Percentiles rank a stretch among this genome's conserved stretches.
Evolutionary conservation across 2,797 vertebrate species (phyloP).

Genomic region (Halcyon leucocephala): DNA sequence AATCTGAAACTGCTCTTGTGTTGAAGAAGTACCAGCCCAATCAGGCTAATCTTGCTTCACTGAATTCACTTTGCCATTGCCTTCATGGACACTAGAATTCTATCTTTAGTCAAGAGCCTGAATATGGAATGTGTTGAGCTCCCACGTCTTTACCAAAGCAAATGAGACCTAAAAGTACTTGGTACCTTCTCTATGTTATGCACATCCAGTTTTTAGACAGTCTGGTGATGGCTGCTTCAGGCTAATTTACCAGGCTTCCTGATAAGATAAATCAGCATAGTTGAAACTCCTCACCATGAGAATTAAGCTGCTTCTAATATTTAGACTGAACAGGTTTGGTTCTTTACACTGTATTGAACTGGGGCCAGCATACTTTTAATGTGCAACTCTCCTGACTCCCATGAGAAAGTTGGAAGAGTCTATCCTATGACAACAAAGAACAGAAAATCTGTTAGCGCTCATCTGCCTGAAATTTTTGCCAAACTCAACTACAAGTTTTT

Average conservation of each 20-base stretch:
- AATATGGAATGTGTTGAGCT: not conserved
- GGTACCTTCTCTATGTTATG: not conserved
- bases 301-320: slow-evolving; percentile 25
- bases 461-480: not conserved
- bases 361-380: not conserved
- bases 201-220: not conserved
- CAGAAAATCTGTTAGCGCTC: not conserved
- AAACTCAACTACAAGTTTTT: not conserved
- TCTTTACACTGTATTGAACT: not conserved
- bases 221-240: not conserved
- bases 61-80: not conserved
- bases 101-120: not conserved
- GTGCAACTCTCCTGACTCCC: not conserved
- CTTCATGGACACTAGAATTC: not conserved
- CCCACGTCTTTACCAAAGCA: not conserved
- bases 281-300: not conserved
- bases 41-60: not conserved
- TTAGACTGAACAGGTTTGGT: slow-evolving; percentile 15
- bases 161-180: not conserved
- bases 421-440: not conserved
- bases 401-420: not conserved
- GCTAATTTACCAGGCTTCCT: not conserved
- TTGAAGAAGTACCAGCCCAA: not conserved
- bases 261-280: not conserved
- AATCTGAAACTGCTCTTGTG: not conserved